Percentiles rank a stretch among this genome's conserved stretches.
phyloP scores from a whole-genome alignment of 2,797 vertebrate species.

The Peromyscus melanophrys region DNA sequence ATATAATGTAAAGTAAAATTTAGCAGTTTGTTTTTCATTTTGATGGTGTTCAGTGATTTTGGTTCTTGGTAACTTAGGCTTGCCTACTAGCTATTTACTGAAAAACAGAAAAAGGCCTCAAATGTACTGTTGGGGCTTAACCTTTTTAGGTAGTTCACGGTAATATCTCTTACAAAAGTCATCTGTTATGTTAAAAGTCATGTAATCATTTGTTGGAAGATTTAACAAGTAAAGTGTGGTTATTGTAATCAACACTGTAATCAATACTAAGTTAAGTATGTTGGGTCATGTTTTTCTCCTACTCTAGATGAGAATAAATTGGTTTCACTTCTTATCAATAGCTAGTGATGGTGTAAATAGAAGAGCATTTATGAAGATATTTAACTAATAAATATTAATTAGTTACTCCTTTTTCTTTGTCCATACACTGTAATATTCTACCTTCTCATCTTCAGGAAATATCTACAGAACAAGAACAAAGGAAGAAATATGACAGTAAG shows the following conservation, averaged over 20 bases:
- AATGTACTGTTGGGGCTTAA: not conserved
- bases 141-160: not conserved
- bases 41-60: not conserved
- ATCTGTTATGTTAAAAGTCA: not conserved
- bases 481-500: too few species aligned
- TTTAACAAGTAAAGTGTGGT: not conserved
- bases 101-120: not conserved
- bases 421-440: not conserved
- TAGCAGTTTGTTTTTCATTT: not conserved
- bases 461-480: not conserved
- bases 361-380: not conserved
- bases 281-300: not conserved
- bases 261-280: not conserved
- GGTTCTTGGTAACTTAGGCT: not conserved
- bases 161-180: not conserved
- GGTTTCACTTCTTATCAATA: not conserved
- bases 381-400: not conserved
- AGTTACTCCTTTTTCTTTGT: not conserved
- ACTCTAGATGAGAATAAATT: not conserved
- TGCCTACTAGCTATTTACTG: not conserved
- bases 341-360: not conserved
- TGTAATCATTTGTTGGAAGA: not conserved
- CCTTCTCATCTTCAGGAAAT: not conserved
- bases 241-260: not conserved
- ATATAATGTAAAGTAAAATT: not conserved